phyloP scores from a whole-genome alignment of 2,888 invertebrate species.

The Euproctis similis region DNA sequence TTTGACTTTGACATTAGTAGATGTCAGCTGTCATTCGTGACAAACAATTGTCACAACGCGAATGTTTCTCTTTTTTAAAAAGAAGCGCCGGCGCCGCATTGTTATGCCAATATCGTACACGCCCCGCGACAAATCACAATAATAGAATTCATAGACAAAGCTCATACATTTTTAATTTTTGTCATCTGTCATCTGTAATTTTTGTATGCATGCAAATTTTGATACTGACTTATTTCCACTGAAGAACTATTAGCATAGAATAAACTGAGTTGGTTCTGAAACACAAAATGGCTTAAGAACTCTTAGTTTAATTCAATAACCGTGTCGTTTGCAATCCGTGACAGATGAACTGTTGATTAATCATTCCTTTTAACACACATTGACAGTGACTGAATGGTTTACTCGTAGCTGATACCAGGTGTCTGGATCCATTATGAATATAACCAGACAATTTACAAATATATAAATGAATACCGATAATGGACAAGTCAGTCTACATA shows the following conservation, averaged over 20 bases:
- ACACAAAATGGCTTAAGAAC: conserved; percentile 1
- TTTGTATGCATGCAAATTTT: no score
- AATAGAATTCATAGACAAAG: conserved; percentile 25
- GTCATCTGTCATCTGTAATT: conserved; percentile 22
- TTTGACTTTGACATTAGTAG: conserved; percentile 25
- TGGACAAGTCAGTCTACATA: no score
- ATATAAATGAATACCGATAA: no score
- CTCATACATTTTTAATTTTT: conserved; percentile 23
- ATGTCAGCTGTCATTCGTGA: conserved; percentile 20
- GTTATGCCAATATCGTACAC: conserved; percentile 42
- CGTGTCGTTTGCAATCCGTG: neutral
- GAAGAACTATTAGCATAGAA: no score
- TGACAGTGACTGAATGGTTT: conserved; percentile 3
- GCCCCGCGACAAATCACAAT: conserved; percentile 30
- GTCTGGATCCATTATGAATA: no score
- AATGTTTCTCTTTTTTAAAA: conserved; percentile 38
- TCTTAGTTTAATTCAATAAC: neutral
- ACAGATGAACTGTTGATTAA: neutral
- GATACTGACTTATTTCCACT: no score
- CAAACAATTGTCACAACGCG: conserved; percentile 45
- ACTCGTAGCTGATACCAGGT: neutral
- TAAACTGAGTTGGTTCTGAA: no score
- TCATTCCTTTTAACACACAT: conserved; percentile 5
- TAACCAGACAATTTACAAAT: no score
- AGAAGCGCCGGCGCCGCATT: conserved; percentile 39